phyloP scores from a whole-genome alignment of 1,140 invertebrate species.

The Musca domestica region DNA sequence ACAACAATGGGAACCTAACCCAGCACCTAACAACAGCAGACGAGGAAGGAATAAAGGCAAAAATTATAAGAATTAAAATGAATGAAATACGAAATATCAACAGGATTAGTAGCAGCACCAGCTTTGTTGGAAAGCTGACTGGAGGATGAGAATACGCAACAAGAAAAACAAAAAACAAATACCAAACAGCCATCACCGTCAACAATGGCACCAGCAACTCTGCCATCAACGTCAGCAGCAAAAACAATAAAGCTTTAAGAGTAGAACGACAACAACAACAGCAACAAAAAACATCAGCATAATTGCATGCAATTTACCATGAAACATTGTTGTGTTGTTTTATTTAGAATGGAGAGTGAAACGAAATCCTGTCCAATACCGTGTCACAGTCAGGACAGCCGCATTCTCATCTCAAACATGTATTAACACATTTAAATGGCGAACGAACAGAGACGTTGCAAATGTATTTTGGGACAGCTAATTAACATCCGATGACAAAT shows the following conservation, averaged over 20 bases:
- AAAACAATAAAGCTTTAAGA: too few species aligned
- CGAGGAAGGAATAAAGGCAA: background rate
- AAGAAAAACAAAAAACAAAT: slow-evolving; percentile 5
- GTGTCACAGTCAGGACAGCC: background rate
- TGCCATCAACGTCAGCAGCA: too few species aligned
- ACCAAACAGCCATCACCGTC: background rate
- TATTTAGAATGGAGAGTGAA: slow-evolving; percentile 1
- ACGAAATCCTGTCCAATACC: background rate
- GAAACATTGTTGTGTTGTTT: slow-evolving; percentile 2
- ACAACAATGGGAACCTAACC: slow-evolving; percentile 1
- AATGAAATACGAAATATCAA: slow-evolving; percentile 18
- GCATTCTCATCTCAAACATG: too few species aligned
- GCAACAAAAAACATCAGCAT: slow-evolving; percentile 7
- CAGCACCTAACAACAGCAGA: background rate
- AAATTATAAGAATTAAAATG: slow-evolving; percentile 21
- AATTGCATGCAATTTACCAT: slow-evolving; percentile 21
- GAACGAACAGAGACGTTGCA: too few species aligned
- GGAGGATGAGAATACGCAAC: background rate
- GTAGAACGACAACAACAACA: too few species aligned
- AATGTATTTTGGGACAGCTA: too few species aligned
- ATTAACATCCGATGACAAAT: too few species aligned
- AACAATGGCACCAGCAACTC: too few species aligned
- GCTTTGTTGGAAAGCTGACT: background rate
- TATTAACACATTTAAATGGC: too few species aligned
- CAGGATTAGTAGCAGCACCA: slow-evolving; percentile 14